Base-by-base conservation (phyloP, 1,140 invertebrate species). In the Drosophila virilis region DNA sequence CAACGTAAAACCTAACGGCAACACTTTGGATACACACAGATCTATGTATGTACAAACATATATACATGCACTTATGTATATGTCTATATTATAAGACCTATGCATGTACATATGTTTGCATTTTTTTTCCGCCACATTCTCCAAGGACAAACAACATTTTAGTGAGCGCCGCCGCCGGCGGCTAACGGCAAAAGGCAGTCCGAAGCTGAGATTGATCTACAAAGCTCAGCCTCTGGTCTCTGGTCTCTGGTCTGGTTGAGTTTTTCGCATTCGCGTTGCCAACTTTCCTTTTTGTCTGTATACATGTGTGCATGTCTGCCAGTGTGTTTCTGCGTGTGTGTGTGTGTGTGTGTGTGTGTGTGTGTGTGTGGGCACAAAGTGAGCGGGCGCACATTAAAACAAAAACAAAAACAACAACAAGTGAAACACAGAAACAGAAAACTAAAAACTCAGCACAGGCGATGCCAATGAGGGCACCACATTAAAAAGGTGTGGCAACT, bases 141-240 rank as follows among this genome's bases (percentile, higher is more conserved):
- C 77, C 84, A 88, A 88, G 84, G 84, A 88, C 84, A 88, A 89
- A 88, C 84, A 74, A 89, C 84, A 88, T 88, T 88, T 89, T 78
- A 88, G 84, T 89, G 74, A 81, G 78, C 80, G 65, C 57, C 58
- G 79, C 70, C 78, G 82, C 33, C 70, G 82, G 81, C 70, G 82
- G 81, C 82, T 78, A 83, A 80, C 79, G 70, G 84, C 76, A 79
- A 66, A 76, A 82, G 66, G 69, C 75, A 77, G 66, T 60, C 43
- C 62, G 37, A 50, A 74, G 68, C 62, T 74, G 72, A 89, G 84
- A 89, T 88, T 77, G 84, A 88, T 88, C 83, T 88, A 88, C 68
- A 85, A 77, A 77, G 72, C 77, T 77, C 48, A 65, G 15, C 54
- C 22, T 64, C 51, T 43, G 42, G 50, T 64, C 66, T 43, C 57